Base-by-base conservation (phyloP, 35 echinoderm and acorn worm genomes). In the Apostichopus parvimensis region DNA sequence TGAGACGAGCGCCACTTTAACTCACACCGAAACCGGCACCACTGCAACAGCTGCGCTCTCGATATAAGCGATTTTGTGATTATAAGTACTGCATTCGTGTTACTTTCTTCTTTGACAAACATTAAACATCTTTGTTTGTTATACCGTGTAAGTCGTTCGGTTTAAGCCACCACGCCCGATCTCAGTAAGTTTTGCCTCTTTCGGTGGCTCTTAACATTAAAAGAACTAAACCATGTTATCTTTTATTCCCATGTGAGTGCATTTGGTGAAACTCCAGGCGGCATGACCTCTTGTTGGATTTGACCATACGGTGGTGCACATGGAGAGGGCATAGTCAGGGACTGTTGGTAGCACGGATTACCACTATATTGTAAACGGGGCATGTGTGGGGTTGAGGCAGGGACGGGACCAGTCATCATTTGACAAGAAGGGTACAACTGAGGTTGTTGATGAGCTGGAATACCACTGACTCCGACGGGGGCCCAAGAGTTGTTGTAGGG, bases 341-440 rank as follows among this genome's bases (percentile, higher is more conserved):
- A 73, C 71, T 78, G 91, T 77, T 87, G 91, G 28, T 86, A 59
- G 45, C 87, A 89, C 57, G 91, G 54, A 24, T 59, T 73, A 17
- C 57, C 23, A 64, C 55, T 78, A 22, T 80, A 86, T 17, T 91
- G 25, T 59, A 92, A 80, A 12, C 82, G 61, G 24, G 94, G 45
- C 18, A 72, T 28, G 52, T 87, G 86, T 4, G 81, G 84, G 77
- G 76, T 45, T 15, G 28, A 79, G 73, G 72, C 55, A 20, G 78
- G 83, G 54, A 85, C 82, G 10, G 25, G 64, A 26, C 15, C 73
- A 28, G 71, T 14, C 71, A 75, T 75, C 81, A 88, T 56, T 77
- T 93, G 95, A 73, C 95, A 93, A 0, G 89, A 65, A 6, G 92
- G 66, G 77, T 87, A 91, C 1, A 83, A 60, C 22, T 94, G 83